Conservation (phyloP, 1,140 invertebrate genomes). For the Belonocnema kinseyi region DNA sequence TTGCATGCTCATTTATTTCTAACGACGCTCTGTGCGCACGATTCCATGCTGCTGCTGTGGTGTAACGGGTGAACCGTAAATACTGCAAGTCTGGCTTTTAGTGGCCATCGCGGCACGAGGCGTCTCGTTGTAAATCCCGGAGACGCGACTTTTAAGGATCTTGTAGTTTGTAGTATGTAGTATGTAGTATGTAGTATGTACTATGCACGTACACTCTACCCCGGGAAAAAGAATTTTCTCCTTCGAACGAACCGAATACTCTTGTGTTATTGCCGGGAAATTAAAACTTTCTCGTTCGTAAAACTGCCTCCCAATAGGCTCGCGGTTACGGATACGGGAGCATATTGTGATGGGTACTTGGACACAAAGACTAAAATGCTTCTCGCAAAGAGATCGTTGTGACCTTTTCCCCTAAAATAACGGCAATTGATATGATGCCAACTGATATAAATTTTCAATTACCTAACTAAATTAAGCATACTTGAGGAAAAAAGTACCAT, state of each 20-base stretch:
- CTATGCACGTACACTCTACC: no score
- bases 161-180: no score
- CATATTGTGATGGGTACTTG: background rate
- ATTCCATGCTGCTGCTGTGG: slow-evolving; percentile 22
- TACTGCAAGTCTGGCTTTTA: slow-evolving; percentile 27
- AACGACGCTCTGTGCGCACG: slow-evolving; percentile 38
- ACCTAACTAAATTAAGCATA: no score
- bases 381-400: background rate
- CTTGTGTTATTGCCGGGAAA: background rate
- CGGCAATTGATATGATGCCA: no score
- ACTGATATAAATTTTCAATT: no score
- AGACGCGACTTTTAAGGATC: slow-evolving; percentile 16
- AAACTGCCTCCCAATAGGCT: background rate
- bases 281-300: background rate
- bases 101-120: slow-evolving; percentile 16
- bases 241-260: background rate
- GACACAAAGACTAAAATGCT: background rate
- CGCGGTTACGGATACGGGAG: slow-evolving; percentile 12
- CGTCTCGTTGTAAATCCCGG: slow-evolving; percentile 14
- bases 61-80: slow-evolving; percentile 30
- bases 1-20: slow-evolving; percentile 46
- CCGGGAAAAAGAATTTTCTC: background rate
- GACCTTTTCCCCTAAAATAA: no score
- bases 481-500: no score
- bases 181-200: no score